phyloP scores from a whole-genome alignment of 2,113 vertebrate species.

The Raphicerus campestris region DNA sequence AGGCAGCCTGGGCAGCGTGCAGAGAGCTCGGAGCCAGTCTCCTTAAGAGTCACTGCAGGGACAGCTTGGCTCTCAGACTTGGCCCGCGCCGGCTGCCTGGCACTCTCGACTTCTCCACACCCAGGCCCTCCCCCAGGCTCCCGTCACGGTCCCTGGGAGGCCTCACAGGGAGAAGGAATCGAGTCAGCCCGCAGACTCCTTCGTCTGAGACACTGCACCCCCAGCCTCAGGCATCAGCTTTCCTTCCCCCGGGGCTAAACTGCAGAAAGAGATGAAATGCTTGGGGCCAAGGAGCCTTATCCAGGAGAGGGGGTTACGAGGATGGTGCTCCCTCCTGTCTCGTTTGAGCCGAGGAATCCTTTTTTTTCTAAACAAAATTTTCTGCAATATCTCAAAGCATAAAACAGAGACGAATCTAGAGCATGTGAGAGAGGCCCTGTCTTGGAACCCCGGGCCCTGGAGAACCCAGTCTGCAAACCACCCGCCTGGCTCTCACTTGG shows the following conservation, averaged over 20 bases:
- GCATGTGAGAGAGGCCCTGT: background rate
- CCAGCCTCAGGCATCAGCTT: fast-evolving
- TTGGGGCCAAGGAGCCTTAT: background rate
- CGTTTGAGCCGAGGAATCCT: background rate
- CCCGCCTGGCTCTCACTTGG: background rate
- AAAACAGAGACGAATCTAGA: background rate
- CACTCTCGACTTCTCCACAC: fast-evolving
- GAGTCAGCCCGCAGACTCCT: fast-evolving
- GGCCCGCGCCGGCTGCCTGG: fast-evolving
- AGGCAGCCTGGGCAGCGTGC: background rate
- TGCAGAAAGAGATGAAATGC: background rate
- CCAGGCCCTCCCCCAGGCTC: fast-evolving
- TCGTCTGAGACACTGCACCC: fast-evolving
- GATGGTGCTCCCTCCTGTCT: background rate
- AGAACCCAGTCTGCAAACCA: background rate
- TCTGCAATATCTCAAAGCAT: background rate
- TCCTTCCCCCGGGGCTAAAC: background rate
- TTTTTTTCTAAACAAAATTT: background rate
- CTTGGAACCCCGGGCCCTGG: background rate
- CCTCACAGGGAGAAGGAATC: background rate
- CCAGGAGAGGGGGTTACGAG: background rate
- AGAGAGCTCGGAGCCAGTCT: background rate
- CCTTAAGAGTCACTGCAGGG: background rate
- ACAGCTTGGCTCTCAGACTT: fast-evolving
- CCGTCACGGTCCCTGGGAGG: fast-evolving